Percentiles rank a stretch among this genome's conserved stretches.
phyloP scores from a whole-genome alignment of 1,140 invertebrate genomes.

The Diploscapter pachys region DNA sequence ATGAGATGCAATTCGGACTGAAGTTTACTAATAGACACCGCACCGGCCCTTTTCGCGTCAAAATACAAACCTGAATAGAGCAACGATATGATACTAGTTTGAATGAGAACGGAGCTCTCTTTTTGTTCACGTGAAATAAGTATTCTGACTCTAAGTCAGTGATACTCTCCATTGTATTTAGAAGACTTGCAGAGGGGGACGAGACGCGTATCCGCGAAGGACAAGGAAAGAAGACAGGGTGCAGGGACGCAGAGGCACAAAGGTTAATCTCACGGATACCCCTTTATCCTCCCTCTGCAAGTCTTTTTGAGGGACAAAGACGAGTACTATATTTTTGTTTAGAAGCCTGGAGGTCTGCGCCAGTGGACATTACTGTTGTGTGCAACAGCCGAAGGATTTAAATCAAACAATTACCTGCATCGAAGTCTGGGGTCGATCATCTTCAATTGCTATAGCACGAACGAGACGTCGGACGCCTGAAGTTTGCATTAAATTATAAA shows the following conservation, averaged over 20 bases:
- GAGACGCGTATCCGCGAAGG: not conserved
- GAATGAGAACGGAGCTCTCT: no score
- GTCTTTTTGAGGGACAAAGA: not conserved
- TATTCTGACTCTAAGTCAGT: no score
- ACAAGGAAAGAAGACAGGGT: not conserved
- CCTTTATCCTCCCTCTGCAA: not conserved
- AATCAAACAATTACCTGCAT: slow-evolving; percentile 1
- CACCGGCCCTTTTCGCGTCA: no score
- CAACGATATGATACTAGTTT: no score
- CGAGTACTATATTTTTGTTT: not conserved
- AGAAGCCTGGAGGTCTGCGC: not conserved
- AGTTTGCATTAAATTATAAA: slow-evolving; percentile 1
- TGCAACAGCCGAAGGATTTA: not conserved
- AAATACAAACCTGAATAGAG: no score
- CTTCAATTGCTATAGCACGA: slow-evolving; percentile 18
- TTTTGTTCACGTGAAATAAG: no score
- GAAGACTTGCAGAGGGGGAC: no score
- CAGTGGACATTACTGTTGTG: not conserved
- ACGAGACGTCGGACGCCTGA: slow-evolving; percentile 28
- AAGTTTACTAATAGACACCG: no score
- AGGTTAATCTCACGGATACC: not conserved
- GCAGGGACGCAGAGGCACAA: not conserved
- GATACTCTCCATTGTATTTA: no score
- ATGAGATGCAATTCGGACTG: no score
- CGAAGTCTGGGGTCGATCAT: slow-evolving; percentile 15